Evolutionary conservation across 1,140 invertebrate species (phyloP).

Genomic region (Euglossa dilemma): DNA sequence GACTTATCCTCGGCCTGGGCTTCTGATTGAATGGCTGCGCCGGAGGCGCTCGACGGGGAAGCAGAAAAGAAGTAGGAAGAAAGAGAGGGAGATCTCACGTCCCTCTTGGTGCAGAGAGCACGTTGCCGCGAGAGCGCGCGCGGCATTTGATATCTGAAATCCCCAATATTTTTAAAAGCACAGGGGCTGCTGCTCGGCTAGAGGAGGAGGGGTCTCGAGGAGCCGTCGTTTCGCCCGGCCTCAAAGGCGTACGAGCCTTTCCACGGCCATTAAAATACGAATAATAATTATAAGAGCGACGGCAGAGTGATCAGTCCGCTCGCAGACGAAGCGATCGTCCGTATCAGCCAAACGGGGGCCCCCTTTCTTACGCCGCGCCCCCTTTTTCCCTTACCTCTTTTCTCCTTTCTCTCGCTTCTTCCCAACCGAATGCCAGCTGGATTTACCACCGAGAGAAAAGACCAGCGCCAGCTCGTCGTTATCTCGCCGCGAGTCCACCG

Average conservation of each 20-base stretch:
- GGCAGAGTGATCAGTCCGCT: slow-evolving; percentile 79
- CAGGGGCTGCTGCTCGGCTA: slow-evolving; percentile 40
- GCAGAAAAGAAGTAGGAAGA: slow-evolving; percentile 35
- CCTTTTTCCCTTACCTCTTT: slow-evolving; percentile 2
- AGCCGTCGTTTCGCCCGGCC: slow-evolving; percentile 72
- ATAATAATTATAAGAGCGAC: slow-evolving; percentile 82
- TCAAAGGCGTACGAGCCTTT: slow-evolving; percentile 78
- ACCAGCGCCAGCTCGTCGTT: slow-evolving; percentile 35
- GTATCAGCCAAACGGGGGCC: slow-evolving; percentile 67
- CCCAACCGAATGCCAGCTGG: slow-evolving; percentile 33
- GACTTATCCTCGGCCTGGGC: slow-evolving; percentile 72
- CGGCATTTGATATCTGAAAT: slow-evolving; percentile 80
- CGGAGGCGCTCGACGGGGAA: slow-evolving; percentile 67
- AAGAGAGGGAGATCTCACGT: slow-evolving; percentile 43
- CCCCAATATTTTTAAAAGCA: slow-evolving; percentile 83
- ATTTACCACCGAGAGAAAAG: slow-evolving; percentile 38
- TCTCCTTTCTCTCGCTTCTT: slow-evolving; percentile 9
- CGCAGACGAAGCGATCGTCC: slow-evolving; percentile 78
- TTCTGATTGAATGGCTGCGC: slow-evolving; percentile 82
- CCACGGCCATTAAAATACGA: slow-evolving; percentile 82
- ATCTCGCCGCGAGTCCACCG: slow-evolving; percentile 34
- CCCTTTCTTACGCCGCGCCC: slow-evolving; percentile 11
- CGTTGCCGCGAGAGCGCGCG: slow-evolving; percentile 58
- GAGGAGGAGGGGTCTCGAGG: slow-evolving; percentile 64
- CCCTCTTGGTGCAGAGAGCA: slow-evolving; percentile 71